Evolutionary conservation across 2,888 invertebrate genomes (phyloP).

Genomic region (Miltochrista miniata): DNA sequence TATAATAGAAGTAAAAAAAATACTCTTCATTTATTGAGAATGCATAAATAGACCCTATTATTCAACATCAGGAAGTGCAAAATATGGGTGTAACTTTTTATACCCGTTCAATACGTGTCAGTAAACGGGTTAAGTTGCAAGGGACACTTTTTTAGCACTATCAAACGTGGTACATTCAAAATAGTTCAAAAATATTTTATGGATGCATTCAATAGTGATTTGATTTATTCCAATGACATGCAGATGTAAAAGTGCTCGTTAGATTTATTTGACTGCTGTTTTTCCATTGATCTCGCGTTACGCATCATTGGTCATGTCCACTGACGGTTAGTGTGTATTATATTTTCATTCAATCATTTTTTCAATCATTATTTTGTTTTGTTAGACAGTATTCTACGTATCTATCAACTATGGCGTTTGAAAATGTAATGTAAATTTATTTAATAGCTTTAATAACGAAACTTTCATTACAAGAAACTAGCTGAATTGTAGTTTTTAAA

Average conservation of each 20-base stretch:
- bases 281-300: conserved; percentile 72
- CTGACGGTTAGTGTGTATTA: conserved; percentile 76
- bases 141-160: conserved; percentile 64
- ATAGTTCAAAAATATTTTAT: conserved; percentile 82
- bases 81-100: conserved; percentile 83
- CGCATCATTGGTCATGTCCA: conserved; percentile 81
- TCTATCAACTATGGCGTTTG: too few relatives aligned
- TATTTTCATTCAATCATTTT: conserved; percentile 23
- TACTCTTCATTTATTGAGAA: conserved; percentile 82
- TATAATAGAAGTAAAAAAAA: conserved; percentile 82
- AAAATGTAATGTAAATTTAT: too few relatives aligned
- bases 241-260: conserved; percentile 81
- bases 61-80: conserved; percentile 81
- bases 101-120: conserved; percentile 76
- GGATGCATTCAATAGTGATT: conserved; percentile 81
- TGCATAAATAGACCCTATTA: conserved; percentile 84
- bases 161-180: conserved; percentile 71
- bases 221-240: conserved; percentile 83
- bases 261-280: conserved; percentile 82
- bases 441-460: conserved; percentile 13
- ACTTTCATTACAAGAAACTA: conserved; percentile 22
- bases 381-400: too few relatives aligned
- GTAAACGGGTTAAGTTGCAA: conserved; percentile 78
- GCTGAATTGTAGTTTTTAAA: conserved; percentile 31
- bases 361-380: too few relatives aligned